Percentiles rank a stretch among this genome's conserved stretches.
Evolutionary conservation across 2,888 invertebrate species (phyloP).

Genomic region (Odontocolon sp.): DNA sequence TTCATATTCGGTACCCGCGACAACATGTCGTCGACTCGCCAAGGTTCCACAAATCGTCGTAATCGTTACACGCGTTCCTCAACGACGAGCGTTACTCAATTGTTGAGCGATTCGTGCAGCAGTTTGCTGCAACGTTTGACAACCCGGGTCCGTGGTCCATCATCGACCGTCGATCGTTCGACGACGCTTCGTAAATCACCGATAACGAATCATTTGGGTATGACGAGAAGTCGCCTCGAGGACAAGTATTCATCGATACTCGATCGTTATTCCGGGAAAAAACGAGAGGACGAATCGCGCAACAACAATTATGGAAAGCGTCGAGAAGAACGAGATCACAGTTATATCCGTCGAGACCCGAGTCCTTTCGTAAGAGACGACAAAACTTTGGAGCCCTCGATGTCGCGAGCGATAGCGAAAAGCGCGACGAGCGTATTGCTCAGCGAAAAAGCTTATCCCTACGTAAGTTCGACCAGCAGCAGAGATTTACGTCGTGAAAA

Average conservation of each 20-base stretch:
- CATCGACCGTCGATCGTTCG: constrained; percentile 80
- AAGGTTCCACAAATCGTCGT: constrained; percentile 82
- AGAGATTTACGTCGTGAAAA: constrained; percentile 84
- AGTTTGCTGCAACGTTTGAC: constrained; percentile 91
- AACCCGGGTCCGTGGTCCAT: constrained; percentile 89
- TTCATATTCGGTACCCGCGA: constrained; percentile 76
- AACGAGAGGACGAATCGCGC: constrained; percentile 75
- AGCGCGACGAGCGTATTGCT: constrained; percentile 88
- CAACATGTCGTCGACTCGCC: constrained; percentile 79
- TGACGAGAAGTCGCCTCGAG: constrained; percentile 87
- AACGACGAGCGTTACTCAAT: constrained; percentile 91
- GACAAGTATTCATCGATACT: constrained; percentile 90
- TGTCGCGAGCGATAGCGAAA: constrained; percentile 83
- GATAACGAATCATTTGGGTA: constrained; percentile 77
- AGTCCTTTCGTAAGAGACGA: constrained; percentile 81
- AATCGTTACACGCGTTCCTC: constrained; percentile 91
- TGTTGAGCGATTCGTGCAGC: constrained; percentile 93
- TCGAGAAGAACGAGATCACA: constrained; percentile 65
- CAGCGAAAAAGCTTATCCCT: constrained; percentile 86
- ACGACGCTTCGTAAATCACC: constrained; percentile 68
- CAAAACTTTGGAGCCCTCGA: constrained; percentile 86
- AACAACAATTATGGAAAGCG: constrained; percentile 52
- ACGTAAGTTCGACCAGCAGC: constrained; percentile 77
- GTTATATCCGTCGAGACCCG: constrained; percentile 67
- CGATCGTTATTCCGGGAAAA: constrained; percentile 85